Percentiles rank a stretch among this genome's conserved stretches.
phyloP scores from a whole-genome alignment of 2,797 vertebrate genomes.

The Rhynchotus rufescens region DNA sequence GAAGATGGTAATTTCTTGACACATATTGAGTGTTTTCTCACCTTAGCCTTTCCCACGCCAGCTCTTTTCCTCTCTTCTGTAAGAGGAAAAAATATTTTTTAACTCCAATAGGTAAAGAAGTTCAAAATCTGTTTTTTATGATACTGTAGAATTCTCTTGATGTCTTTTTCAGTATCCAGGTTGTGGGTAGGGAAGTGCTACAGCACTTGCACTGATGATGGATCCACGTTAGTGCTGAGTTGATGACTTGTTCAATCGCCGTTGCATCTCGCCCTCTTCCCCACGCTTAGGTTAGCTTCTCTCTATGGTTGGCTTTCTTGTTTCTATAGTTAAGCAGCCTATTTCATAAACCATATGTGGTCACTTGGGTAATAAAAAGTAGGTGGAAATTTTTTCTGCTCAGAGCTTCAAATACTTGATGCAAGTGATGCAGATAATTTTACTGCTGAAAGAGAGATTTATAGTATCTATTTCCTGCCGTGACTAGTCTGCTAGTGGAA shows the following conservation, averaged over 20 bases:
- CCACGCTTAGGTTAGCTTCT: not conserved
- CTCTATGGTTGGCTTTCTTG: not conserved
- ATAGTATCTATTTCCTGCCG: accelerated
- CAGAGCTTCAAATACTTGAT: not conserved
- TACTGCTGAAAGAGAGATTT: not conserved
- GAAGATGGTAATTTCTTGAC: not conserved
- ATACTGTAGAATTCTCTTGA: not conserved
- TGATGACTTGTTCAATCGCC: not conserved
- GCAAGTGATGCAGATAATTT: not conserved
- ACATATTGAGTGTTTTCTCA: not conserved
- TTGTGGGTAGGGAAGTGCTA: not conserved
- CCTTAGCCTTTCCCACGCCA: not conserved
- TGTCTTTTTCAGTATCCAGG: not conserved
- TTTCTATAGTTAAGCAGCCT: not conserved
- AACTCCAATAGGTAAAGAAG: not conserved
- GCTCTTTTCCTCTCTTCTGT: not conserved
- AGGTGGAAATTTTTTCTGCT: not conserved
- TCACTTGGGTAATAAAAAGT: not conserved
- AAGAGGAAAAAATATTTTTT: not conserved
- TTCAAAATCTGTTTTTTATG: not conserved
- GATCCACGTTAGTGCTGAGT: not conserved
- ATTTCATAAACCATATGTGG: not conserved
- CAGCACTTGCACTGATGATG: accelerated
- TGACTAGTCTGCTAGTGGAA: accelerated
- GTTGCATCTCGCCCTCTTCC: not conserved